These are phyloP conservation scores for Tetramorium alpestre DNA, from an alignment of 1,140 invertebrate species.

Conservation along the genomic window DNA sequence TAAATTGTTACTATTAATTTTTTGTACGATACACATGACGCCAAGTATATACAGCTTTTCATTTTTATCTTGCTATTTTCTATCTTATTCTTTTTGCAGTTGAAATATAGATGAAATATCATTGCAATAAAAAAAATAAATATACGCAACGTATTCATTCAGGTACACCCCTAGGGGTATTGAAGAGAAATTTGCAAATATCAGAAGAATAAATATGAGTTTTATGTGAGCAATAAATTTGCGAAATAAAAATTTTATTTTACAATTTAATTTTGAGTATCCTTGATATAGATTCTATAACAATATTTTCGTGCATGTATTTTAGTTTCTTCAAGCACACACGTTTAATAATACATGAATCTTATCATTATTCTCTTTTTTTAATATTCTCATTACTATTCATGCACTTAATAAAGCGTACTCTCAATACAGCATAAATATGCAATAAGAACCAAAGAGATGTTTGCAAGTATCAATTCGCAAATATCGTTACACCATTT, in stretches of 20 bases:
- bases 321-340: neutral
- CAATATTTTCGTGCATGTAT: neutral
- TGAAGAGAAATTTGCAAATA: neutral
- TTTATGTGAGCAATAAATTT: slow-evolving; percentile 5
- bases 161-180: too few relatives aligned
- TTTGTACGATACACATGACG: neutral
- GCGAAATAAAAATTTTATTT: slow-evolving; percentile 2
- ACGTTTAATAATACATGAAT: neutral
- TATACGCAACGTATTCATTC: neutral
- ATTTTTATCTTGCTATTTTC: neutral
- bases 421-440: neutral
- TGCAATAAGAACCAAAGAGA: neutral
- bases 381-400: slow-evolving; percentile 18
- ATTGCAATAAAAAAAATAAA: neutral
- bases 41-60: neutral
- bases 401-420: neutral
- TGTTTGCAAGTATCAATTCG: neutral
- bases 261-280: neutral
- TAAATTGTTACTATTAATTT: neutral
- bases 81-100: neutral
- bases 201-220: neutral
- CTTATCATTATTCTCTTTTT: neutral
- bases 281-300: neutral
- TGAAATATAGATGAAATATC: neutral
- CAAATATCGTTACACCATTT: neutral